phyloP scores from a whole-genome alignment of 2,888 invertebrate species.

The Eubasilissa splendida region DNA sequence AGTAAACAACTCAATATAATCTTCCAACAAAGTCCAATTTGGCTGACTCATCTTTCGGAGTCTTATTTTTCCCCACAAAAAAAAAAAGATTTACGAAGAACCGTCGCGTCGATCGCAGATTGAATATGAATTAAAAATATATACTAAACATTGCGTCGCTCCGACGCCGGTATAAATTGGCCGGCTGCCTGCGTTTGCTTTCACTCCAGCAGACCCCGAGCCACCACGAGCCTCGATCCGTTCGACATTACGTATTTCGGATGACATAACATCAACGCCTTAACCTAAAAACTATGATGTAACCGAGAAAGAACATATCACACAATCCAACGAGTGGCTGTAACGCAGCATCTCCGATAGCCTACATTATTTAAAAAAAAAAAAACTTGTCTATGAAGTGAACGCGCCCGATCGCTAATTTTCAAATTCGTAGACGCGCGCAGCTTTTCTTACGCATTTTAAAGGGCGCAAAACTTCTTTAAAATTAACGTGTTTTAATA shows the following conservation, averaged over 20 bases:
- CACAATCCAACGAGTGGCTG: slow-evolving; percentile 18
- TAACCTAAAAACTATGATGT: slow-evolving; percentile 41
- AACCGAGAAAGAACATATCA: slow-evolving; percentile 23
- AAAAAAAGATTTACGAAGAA: background rate
- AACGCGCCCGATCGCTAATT: slow-evolving; percentile 3
- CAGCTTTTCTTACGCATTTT: background rate
- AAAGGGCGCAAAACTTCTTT: background rate
- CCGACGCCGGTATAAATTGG: slow-evolving; percentile 31
- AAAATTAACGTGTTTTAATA: background rate
- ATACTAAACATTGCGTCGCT: slow-evolving; percentile 18
- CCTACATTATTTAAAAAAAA: slow-evolving; percentile 9
- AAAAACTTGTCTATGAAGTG: slow-evolving; percentile 38
- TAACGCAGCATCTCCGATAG: slow-evolving; percentile 10
- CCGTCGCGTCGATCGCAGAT: background rate
- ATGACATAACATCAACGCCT: slow-evolving; percentile 36
- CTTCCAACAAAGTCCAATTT: too few relatives aligned
- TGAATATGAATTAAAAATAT: slow-evolving; percentile 2
- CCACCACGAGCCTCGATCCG: slow-evolving; percentile 11
- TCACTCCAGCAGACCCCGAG: slow-evolving; percentile 28
- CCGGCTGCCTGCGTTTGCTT: slow-evolving; percentile 21
- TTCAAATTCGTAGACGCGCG: slow-evolving; percentile 25
- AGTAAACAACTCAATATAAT: too few relatives aligned
- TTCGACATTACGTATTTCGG: slow-evolving; percentile 6
- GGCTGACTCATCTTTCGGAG: too few relatives aligned
- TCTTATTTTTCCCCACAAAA: background rate